phyloP scores from a whole-genome alignment of 1,140 invertebrate genomes.

The Bombus terrestris region DNA sequence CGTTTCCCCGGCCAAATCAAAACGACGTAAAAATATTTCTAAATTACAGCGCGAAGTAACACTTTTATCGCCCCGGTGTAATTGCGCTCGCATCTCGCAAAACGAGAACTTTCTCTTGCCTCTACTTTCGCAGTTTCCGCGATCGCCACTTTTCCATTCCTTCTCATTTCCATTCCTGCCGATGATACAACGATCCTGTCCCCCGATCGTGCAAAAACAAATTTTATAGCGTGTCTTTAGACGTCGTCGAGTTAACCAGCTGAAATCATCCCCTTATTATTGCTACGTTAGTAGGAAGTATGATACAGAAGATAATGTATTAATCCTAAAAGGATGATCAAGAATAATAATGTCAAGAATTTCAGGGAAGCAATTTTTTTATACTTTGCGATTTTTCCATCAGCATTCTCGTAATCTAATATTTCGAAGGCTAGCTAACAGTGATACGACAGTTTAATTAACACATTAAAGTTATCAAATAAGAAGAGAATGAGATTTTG shows the following conservation, averaged over 20 bases:
- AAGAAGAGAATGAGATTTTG: no score
- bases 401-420: no score
- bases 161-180: conserved; percentile 1
- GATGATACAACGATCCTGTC: neutral
- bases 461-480: no score
- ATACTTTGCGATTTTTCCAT: no score
- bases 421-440: no score
- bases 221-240: neutral
- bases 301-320: no score
- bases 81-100: conserved; percentile 65
- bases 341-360: no score
- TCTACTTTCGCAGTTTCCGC: conserved; percentile 59
- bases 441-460: no score
- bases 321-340: no score
- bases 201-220: neutral
- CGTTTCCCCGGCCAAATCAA: conserved; percentile 58
- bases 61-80: conserved; percentile 64
- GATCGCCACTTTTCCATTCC: conserved; percentile 16
- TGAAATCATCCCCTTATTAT: neutral
- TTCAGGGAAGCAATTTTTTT: no score
- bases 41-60: conserved; percentile 65
- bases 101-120: conserved; percentile 57
- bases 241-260: no score
- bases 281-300: neutral
- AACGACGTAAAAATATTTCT: conserved; percentile 63